A percentile compares a stretch with the other conserved stretches of the same genome.
These are phyloP conservation scores for Puffinus mauretanicus DNA, from an alignment of 2,113 vertebrate genomes.

Conservation along the genomic window DNA sequence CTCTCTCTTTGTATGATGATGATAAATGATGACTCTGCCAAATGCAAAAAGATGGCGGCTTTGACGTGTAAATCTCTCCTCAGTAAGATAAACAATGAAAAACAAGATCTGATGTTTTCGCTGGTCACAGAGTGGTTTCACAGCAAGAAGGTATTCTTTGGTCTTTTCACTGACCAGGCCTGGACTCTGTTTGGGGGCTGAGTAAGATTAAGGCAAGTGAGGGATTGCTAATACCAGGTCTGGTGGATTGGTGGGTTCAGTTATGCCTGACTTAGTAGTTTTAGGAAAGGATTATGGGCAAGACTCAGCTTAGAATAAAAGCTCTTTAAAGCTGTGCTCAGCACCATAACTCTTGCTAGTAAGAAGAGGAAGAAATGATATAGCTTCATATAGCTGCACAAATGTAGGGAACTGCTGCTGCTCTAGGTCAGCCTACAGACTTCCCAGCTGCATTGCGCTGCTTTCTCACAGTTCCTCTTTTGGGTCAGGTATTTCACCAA, in stretches of 20 bases:
- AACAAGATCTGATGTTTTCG: constrained; percentile 82
- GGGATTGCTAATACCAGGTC: background rate
- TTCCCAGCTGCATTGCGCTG: background rate
- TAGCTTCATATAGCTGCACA: background rate
- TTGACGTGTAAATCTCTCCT: constrained; percentile 85
- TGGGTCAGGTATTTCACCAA: background rate
- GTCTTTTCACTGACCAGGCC: background rate
- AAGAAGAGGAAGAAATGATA: background rate
- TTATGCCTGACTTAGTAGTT: background rate
- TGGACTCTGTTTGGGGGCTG: background rate
- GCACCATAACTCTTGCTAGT: background rate
- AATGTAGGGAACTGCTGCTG: background rate
- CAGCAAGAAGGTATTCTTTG: constrained; percentile 83
- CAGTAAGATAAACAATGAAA: constrained; percentile 74
- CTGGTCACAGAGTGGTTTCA: constrained; percentile 84
- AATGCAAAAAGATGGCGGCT: constrained; percentile 93
- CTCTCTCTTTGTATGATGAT: constrained; percentile 86
- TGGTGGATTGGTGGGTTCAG: background rate
- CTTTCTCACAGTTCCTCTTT: background rate
- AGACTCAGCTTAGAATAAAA: background rate
- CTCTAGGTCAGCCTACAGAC: background rate
- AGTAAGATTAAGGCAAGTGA: background rate
- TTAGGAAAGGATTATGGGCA: background rate
- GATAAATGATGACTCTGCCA: constrained; percentile 87
- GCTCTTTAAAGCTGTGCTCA: background rate